Evolutionary conservation across 2,888 invertebrate species (phyloP).

Genomic region (Gisinianus flammeolus): DNA sequence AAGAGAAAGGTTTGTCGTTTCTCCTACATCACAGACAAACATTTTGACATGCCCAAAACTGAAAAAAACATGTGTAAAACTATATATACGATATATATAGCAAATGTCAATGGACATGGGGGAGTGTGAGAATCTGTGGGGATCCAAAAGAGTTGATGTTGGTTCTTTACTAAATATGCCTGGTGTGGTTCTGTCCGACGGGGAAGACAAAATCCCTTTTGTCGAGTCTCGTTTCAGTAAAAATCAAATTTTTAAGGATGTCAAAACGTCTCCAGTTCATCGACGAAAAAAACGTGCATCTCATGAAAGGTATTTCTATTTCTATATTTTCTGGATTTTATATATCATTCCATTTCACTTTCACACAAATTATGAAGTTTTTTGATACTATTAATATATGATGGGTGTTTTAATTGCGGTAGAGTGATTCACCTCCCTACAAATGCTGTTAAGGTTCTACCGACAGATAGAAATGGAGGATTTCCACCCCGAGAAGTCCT

Average conservation of each 20-base stretch:
- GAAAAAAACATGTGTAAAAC: no score
- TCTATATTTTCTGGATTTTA: not conserved
- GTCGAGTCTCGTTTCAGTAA: not conserved
- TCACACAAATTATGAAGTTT: no score
- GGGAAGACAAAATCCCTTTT: no score
- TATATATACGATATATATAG: no score
- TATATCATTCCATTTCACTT: no score
- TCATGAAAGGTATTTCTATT: not conserved
- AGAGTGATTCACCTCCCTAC: not conserved
- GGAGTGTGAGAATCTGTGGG: not conserved
- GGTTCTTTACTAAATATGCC: no score
- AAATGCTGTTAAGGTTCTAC: not conserved
- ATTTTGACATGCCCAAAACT: no score
- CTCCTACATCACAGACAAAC: no score
- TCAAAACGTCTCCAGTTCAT: not conserved
- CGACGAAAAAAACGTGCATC: not conserved
- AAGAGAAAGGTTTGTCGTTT: constrained; percentile 16
- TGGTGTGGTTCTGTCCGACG: no score
- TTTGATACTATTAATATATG: no score
- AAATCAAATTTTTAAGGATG: not conserved
- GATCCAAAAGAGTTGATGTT: no score
- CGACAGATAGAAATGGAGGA: not conserved
- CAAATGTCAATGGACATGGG: not conserved
- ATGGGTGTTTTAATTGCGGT: not conserved
- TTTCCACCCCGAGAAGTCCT: not conserved